Evolutionary conservation across 2,113 vertebrate genomes (phyloP), one percentile per base, ranked within the genome.

Genomic region (Crotophaga sulcirostris): DNA sequence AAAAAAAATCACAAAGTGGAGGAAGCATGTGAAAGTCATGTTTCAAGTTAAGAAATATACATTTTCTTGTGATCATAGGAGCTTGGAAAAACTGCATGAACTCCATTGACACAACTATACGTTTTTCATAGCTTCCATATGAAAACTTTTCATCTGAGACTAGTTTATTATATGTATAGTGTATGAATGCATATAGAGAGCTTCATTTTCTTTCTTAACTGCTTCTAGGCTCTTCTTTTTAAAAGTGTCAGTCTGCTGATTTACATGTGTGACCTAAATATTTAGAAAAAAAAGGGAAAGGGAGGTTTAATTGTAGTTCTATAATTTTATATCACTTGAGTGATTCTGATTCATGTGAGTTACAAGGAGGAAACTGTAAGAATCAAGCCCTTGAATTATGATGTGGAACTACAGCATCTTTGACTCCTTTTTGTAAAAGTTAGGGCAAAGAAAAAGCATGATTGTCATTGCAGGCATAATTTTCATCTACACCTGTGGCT

Each of bases 171-270:
- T 40, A 4, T 68, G 14, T 36, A 51, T 55, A 77, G 40, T 13
- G 4, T 2, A 7, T 20, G 10, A 55, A n/a, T 9, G 3, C 31
- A 26, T 8, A 66, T 1, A 55, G 1, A 74, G 54, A 5, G 26
- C 3, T 87, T 69, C 33, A 81, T 25, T 31, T 88, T 84, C n/a
- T 76, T 75, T 79, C 28, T 55, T 51, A 69, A 51, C 13, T 62
- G 9, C 12, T 63, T 81, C 33, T 26, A n/a, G 7, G 2, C 4
- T 60, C 21, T 60, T 40, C 2, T 17, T 67, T 77, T 51, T 14
- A 7, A 56, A 69, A 72, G 7, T 20, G 3, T 45, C n/a, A 9
- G n/a, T 47, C 59, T 69, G 8, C 4, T 70, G 31, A 70, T 25
- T 29, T 63, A 15, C 8, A 11, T 92, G 42, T 70, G 6, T 66